Evolutionary conservation across 2,797 vertebrate species (phyloP).

Genomic region (Etheostoma nigrum): DNA sequence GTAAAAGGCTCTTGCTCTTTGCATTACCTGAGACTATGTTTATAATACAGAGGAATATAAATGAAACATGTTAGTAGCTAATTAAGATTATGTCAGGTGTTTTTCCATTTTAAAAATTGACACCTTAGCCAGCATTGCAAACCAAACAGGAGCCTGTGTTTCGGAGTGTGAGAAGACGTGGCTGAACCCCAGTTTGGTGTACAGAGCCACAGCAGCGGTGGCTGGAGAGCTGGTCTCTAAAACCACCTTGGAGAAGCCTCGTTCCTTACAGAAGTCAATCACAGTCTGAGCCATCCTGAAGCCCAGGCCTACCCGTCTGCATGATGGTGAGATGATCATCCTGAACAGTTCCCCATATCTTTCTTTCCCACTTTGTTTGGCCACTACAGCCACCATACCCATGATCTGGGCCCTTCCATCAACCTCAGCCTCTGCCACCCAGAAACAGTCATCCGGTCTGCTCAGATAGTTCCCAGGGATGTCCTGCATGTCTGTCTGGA

Average conservation of each 20-base stretch:
- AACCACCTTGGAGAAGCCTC: slow-evolving; percentile 71
- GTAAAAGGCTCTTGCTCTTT: too few relatives aligned
- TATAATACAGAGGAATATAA: not conserved
- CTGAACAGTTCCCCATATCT: slow-evolving; percentile 73
- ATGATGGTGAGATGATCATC: slow-evolving; percentile 74
- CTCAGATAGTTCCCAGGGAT: slow-evolving; percentile 72
- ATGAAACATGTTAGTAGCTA: not conserved
- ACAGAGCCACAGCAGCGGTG: slow-evolving; percentile 70
- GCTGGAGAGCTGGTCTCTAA: slow-evolving; percentile 77
- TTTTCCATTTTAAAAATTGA: slow-evolving; percentile 72
- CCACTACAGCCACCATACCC: slow-evolving; percentile 78
- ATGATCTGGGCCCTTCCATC: slow-evolving; percentile 64
- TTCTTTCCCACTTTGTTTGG: slow-evolving; percentile 46
- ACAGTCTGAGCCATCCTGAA: slow-evolving; percentile 65
- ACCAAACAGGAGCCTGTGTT: slow-evolving; percentile 11
- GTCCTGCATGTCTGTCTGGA: slow-evolving; percentile 80
- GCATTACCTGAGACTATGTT: too few relatives aligned
- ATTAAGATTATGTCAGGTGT: not conserved
- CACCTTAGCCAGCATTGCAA: slow-evolving; percentile 45
- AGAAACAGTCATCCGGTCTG: slow-evolving; percentile 77
- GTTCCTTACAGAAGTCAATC: slow-evolving; percentile 75
- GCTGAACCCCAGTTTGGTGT: slow-evolving; percentile 78
- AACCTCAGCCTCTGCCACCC: slow-evolving; percentile 78
- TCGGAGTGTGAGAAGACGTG: slow-evolving; percentile 1
- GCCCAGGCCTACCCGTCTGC: slow-evolving; percentile 76